Percentiles rank a stretch among this genome's conserved stretches.
phyloP scores from a whole-genome alignment of 2,797 vertebrate genomes.

The Pangasius krempfi region DNA sequence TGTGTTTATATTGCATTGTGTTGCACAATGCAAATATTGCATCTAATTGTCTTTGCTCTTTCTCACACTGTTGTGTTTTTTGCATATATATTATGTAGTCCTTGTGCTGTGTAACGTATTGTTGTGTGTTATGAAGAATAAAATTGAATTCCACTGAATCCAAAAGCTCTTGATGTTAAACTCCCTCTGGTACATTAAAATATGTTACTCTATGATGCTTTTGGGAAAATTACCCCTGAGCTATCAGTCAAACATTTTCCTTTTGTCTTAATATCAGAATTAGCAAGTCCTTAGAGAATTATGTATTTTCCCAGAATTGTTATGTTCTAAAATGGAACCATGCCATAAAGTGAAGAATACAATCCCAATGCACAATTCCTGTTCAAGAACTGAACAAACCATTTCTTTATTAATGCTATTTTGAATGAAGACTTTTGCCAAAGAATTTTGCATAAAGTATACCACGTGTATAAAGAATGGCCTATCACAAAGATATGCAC shows the following conservation, averaged over 20 bases:
- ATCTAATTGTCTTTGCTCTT: background rate
- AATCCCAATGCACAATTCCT: background rate
- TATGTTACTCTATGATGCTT: background rate
- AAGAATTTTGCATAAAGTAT: background rate
- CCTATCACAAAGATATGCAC: background rate
- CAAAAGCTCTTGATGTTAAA: background rate
- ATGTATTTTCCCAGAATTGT: slow-evolving; percentile 15
- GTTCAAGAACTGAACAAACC: background rate
- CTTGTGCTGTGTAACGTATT: background rate
- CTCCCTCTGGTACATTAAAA: background rate
- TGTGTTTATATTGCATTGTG: background rate
- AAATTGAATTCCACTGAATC: background rate
- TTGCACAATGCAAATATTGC: background rate
- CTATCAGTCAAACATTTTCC: background rate
- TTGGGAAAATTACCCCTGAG: background rate
- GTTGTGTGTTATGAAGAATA: background rate
- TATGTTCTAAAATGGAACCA: background rate
- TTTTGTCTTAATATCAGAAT: background rate
- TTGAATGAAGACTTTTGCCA: background rate
- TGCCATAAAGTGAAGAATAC: background rate
- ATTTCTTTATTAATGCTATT: background rate
- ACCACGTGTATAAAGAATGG: background rate
- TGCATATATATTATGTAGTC: background rate
- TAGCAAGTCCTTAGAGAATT: background rate
- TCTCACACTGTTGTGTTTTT: background rate